Conservation (phyloP, 2,888 invertebrate species). For the Flabesymbios commensalis region DNA sequence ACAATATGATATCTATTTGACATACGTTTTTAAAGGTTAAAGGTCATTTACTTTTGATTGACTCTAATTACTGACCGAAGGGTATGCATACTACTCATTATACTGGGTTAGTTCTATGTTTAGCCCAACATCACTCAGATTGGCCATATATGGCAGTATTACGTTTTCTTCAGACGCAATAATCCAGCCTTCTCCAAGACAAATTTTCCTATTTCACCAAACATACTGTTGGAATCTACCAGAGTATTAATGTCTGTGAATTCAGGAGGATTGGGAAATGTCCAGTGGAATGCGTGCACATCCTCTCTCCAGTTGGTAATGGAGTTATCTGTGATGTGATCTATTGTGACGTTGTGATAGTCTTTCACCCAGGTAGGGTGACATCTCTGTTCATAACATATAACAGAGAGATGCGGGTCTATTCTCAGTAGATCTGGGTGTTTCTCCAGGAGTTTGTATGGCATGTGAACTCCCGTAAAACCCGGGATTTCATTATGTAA, state of each 20-base stretch:
- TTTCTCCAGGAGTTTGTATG: conserved; percentile 37
- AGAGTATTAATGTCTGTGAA: conserved; percentile 37
- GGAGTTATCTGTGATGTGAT: conserved; percentile 40
- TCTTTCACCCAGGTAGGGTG: conserved; percentile 49
- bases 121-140: too few species aligned
- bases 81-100: too few species aligned
- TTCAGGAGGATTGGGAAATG: conserved; percentile 51
- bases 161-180: too few species aligned
- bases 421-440: conserved; percentile 48
- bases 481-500: conserved; percentile 36
- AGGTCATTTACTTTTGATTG: too few species aligned
- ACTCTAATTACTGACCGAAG: too few species aligned
- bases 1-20: too few species aligned
- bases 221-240: conserved; percentile 36
- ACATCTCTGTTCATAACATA: conserved; percentile 52
- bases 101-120: too few species aligned
- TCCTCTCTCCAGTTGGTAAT: conserved; percentile 36
- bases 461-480: conserved; percentile 38
- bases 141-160: too few species aligned
- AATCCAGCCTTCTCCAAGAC: conserved; percentile 41
- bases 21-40: too few species aligned
- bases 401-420: conserved; percentile 40
- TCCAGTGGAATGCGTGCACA: conserved; percentile 41
- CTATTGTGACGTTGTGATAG: conserved; percentile 40
- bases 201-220: conserved; percentile 49